Evolutionary conservation across 2,888 invertebrate species (phyloP), one percentile per base, ranked within the genome.

Genomic region (Luffia ferchaultella): DNA sequence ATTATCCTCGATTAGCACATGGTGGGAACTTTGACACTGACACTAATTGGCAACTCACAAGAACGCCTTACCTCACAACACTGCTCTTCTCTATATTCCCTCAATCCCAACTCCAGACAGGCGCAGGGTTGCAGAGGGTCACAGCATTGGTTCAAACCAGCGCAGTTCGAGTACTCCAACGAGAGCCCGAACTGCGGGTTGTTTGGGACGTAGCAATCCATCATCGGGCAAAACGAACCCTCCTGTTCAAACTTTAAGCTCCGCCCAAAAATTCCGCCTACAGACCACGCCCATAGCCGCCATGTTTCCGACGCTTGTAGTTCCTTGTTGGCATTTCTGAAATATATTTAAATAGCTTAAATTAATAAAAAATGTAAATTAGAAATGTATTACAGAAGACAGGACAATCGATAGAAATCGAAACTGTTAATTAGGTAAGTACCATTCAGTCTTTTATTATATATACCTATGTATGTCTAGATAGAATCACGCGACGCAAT

Each of bases 141-240:
- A 75, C 82, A 80, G 68, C 77, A 76, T 54, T 75, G 71, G 55
- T 68, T 67, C 59, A 67, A 65, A 54, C 62, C 52, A 1, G 53
- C 65, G 58, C 65, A 62, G 52, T 62, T 63, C 57, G 54, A 58
- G 60, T 76, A 80, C 64, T 79, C 79, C 60, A 79, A 67, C 57
- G 80, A 76, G 62, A 87, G 69, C 65, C 87, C 88, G 75, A 84
- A 88, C 86, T 88, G 88, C 61, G 89, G 88, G 74, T 89, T 89
- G 85, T 89, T 89, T 52, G 89, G 88, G 60, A 88, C 79, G 74
- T 88, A 89, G 74, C 86, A 88, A 53, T 67, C 64, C 62, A 87
- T 87, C 87, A 87, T 87, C 30, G 30, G 30, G 30, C 3, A 7
- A 12, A 30, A 12, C 30, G 30, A 12, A 59, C 72, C 79, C 68